Base-by-base conservation (phyloP, 2,797 vertebrate genomes). In the Channallabes apus region DNA sequence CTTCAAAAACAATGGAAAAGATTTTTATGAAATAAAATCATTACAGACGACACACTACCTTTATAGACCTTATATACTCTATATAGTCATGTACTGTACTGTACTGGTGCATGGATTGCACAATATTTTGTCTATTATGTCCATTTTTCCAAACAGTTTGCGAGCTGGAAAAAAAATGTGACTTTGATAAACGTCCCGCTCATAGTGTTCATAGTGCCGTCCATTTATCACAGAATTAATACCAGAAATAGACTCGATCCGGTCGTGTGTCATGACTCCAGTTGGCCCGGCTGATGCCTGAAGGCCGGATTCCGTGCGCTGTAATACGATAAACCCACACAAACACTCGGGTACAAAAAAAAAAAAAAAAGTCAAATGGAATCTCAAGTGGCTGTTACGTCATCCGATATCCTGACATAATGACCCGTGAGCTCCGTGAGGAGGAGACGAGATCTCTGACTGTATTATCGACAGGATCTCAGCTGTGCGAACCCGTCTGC, bases 181-280 rank as follows among this genome's bases (percentile, higher is more conserved):
- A 71, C 41, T 35, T 54, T 83, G 76, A 80, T 72, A n/a, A 15
- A 71, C 54, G 29, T 35, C 35, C 61, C n/a, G 56, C 59, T 72
- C 54, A 68, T 6, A 24, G 17, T 46, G n/a, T n/a, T n/a, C n/a
- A n/a, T n/a, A n/a, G n/a, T n/a, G n/a, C n/a, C 15, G 4, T 86
- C 46, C 24, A 58, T 84, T 85, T 72, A 51, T 86, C 65, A 64
- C 24, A 65, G 65, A 72, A 8, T 83, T 64, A 29, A 59, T 83
- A 32, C 67, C 76, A 80, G 61, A 80, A 83, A 83, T 73, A 56
- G 81, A 68, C 38, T 54, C 20, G 6, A 56, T 22, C 41, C 56
- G 46, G 32, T 82, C 24, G 6, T 14, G 56, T 62, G 79, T 1
- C 15, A 12, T 46, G 62, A 61, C 35, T 78, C 51, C 58, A 4